Base-by-base conservation (phyloP, 2,888 invertebrate species). In the Epinotia ramella region DNA sequence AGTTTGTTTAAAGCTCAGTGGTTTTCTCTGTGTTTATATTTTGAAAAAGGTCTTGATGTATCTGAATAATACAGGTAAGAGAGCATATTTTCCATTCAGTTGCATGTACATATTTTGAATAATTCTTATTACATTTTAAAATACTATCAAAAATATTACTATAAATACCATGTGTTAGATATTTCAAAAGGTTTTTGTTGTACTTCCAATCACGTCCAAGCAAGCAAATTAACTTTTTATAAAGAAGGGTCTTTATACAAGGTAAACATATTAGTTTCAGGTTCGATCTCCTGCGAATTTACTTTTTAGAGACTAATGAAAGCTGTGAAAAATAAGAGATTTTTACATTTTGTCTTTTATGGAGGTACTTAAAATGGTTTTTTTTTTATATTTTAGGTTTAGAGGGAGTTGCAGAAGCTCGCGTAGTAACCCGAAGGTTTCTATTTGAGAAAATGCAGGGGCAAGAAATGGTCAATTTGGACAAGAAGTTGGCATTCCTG, bases 21-120 rank as follows among this genome's bases (percentile, higher is more conserved):
- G n/a, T 9, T 9, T 18, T 56, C 3, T 56, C 0, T 56, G 56
- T 56, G 56, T 56, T 18, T 3, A 56, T 9, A 16, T 56, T 7
- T 56, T n/a, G 2, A 56, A n/a, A 56, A 56, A 56, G 16, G 9
- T 18, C 56, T 2, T 18, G 18, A 56, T 56, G 56, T n/a, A 56
- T 56, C 56, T 56, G 9, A 18, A 56, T n/a, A 56, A 5, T 18
- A n/a, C 16, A 18, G 56, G 56, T 56, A 56, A 56, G 18, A 56
- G 18, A 56, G 56, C n/a, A 56, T 56, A 56, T 56, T 56, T 56
- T 56, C 7, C 9, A 18, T n/a, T 56, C 18, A 18, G 18, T 56
- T 56, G n/a, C 56, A n/a, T 56, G 56, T 56, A 56, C 56, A 56
- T 56, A 56, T 56, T 56, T 56, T 16, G 9, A n/a, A 56, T n/a